Evolutionary conservation across 2,797 vertebrate species (phyloP), one percentile per base, ranked within the genome.

Genomic region (Austrolebias charrua): DNA sequence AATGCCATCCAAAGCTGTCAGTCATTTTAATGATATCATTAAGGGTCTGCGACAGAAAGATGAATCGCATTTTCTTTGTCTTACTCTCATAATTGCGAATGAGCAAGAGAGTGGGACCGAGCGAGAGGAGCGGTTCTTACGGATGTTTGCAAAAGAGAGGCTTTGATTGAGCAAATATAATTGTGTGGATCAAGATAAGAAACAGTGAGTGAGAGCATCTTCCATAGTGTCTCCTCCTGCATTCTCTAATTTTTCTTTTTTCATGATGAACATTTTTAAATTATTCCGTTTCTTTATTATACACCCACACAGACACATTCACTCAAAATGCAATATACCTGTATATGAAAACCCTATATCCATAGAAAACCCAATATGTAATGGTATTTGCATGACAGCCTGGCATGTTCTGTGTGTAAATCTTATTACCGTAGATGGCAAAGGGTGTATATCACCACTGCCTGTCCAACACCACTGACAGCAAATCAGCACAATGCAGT

Each of bases 21-120:
- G 80, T 93, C 93, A 93, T 91, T 91, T 91, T 93, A 94, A 93
- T 92, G 90, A 92, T 91, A 83, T 90, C 89, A 91, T 92, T 92
- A 92, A 91, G 85, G 82, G 83, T 86, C 83, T 60, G 58, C 84
- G 88, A 88, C 87, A 88, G 89, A 72, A 87, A 93, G 92, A 93
- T 91, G 89, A 92, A 92, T 91, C 76, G 66, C 88, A 86, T 89
- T 44, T 84, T 88, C 88, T 91, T 91, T 92, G 91, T 92, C 89
- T 92, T 90, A 90, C 84, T 79, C 77, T 92, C 89, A 90, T 93
- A 90, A 93, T 91, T 91, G 89, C 75, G 67, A 89, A 81, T 76
- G 76, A 84, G 86, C 63, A 51, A 80, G 70, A 73, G 81, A 73
- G 84, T 47, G 63, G 77, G 81, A 63, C 69, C 49, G 82, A 80